Base-by-base conservation (phyloP, 2,888 invertebrate species). In the Elegia similella region DNA sequence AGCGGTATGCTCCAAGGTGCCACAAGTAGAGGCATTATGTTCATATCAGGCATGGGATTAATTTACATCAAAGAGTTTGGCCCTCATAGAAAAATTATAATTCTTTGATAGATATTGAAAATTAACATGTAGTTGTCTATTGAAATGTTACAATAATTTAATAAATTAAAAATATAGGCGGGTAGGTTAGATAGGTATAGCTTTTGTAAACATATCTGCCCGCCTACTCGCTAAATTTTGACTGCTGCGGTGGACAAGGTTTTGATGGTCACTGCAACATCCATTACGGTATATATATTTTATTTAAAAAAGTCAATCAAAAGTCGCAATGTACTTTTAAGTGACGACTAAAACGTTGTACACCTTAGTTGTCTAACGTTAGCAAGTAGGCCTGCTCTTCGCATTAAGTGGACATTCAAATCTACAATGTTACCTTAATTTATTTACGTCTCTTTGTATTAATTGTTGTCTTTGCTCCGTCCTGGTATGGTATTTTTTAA, bases 201-300 rank as follows among this genome's bases (percentile, higher is more conserved):
- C 73, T 81, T 80, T 81, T 78, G 62, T 79, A 78, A 73, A 63
- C 69, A 73, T 71, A 74, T 72, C 70, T 68, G 70, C 76, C 71
- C n/a, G n/a, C n/a, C n/a, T n/a, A n/a, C n/a, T n/a, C n/a, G n/a
- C n/a, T n/a, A n/a, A n/a, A n/a, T n/a, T n/a, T n/a, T n/a, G n/a
- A n/a, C n/a, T n/a, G n/a, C n/a, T n/a, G n/a, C n/a, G n/a, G n/a
- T n/a, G n/a, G n/a, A n/a, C n/a, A n/a, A n/a, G n/a, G n/a, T n/a
- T n/a, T n/a, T n/a, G n/a, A n/a, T n/a, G n/a, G n/a, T n/a, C n/a
- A n/a, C n/a, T n/a, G n/a, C n/a, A n/a, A n/a, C n/a, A n/a, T n/a
- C n/a, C n/a, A n/a, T n/a, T n/a, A n/a, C n/a, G n/a, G n/a, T n/a
- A n/a, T n/a, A n/a, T n/a, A n/a, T n/a, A n/a, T n/a, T n/a, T n/a